phyloP scores from a whole-genome alignment of 1,140 invertebrate species.

The Magallana gigas region DNA sequence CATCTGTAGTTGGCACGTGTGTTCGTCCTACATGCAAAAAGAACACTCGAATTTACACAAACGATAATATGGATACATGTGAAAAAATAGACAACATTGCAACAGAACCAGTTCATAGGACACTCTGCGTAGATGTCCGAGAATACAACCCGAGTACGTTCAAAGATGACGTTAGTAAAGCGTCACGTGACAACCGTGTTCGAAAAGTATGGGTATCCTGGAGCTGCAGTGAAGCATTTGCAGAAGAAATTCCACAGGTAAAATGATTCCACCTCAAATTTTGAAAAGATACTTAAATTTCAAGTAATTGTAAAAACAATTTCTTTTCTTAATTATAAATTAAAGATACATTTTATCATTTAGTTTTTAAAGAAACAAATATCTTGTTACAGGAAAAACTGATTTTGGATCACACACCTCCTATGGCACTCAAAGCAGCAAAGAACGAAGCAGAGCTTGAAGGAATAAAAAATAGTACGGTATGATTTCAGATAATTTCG shows the following conservation, averaged over 20 bases:
- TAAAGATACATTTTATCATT: no score
- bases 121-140: not conserved
- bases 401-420: not conserved
- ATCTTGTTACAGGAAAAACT: not conserved
- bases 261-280: not conserved
- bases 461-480: not conserved
- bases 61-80: not conserved
- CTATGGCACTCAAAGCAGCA: not conserved
- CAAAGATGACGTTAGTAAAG: not conserved
- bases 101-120: not conserved
- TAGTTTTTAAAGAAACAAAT: no score
- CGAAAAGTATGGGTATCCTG: constrained; percentile 9
- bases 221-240: not conserved
- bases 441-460: not conserved
- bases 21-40: not conserved
- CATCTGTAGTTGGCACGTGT: not conserved
- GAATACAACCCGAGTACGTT: not conserved
- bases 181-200: not conserved
- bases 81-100: not conserved
- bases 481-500: not conserved
- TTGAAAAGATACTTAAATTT: not conserved
- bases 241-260: not conserved
- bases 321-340: no score
- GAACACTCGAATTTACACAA: not conserved
- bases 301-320: not conserved